phyloP scores from a whole-genome alignment of 2,888 invertebrate species.

The Augiades crinisus region DNA sequence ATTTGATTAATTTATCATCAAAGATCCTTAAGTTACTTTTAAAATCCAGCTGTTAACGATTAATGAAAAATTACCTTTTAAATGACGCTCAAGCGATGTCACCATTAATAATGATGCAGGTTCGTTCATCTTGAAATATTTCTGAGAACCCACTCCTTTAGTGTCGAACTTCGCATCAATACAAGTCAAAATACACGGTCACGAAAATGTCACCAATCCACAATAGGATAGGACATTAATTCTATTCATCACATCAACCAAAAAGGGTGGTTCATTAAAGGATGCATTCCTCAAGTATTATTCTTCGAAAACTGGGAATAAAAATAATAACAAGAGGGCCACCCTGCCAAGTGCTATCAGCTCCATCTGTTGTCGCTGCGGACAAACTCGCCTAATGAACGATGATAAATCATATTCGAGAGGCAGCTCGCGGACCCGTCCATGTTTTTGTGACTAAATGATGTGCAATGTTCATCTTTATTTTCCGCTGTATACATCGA shows the following conservation, averaged over 20 bases:
- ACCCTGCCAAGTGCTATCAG: slow-evolving; percentile 82
- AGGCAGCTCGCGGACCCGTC: slow-evolving; percentile 68
- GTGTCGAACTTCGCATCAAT: slow-evolving; percentile 33
- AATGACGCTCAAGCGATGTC: slow-evolving; percentile 22
- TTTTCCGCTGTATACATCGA: slow-evolving; percentile 21
- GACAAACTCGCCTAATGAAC: slow-evolving; percentile 82
- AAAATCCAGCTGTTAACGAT: slow-evolving; percentile 22
- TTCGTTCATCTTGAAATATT: slow-evolving; percentile 21
- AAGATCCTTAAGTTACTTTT: slow-evolving; percentile 16
- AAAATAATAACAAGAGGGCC: slow-evolving; percentile 81
- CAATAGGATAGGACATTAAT: slow-evolving; percentile 76
- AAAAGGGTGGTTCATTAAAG: slow-evolving; percentile 81
- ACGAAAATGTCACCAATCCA: slow-evolving; percentile 75
- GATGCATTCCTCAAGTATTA: slow-evolving; percentile 80
- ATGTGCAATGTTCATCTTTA: slow-evolving; percentile 23
- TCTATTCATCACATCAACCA: slow-evolving; percentile 78
- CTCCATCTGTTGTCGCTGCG: slow-evolving; percentile 81
- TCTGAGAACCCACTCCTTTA: slow-evolving; percentile 59
- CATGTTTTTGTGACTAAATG: slow-evolving; percentile 52
- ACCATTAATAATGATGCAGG: slow-evolving; percentile 33
- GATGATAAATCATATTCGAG: slow-evolving; percentile 82
- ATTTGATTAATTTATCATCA: slow-evolving; percentile 17
- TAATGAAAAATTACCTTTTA: slow-evolving; percentile 26
- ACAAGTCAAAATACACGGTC: slow-evolving; percentile 45
- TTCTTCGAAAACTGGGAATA: slow-evolving; percentile 80